phyloP scores from a whole-genome alignment of 2,797 vertebrate genomes.

The Passerculus sandwichensis region DNA sequence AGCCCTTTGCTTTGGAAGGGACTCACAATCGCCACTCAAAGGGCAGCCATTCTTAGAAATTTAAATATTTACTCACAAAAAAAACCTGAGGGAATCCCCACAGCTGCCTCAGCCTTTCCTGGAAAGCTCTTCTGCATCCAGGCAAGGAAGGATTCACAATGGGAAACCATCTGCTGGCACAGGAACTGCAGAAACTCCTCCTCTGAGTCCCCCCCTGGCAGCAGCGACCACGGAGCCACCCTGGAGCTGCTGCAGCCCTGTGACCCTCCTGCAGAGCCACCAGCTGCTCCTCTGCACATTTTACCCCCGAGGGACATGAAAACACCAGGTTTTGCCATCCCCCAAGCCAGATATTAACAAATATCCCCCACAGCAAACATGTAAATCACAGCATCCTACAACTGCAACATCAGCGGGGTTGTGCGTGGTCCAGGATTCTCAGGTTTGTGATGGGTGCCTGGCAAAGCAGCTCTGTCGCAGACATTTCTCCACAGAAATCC shows the following conservation, averaged over 20 bases:
- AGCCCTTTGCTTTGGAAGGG: background rate
- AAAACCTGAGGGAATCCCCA: background rate
- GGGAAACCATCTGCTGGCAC: background rate
- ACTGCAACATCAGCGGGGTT: background rate
- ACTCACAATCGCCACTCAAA: background rate
- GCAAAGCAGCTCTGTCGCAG: background rate
- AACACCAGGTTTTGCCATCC: rapidly evolving
- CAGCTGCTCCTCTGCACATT: background rate
- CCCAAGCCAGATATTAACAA: background rate
- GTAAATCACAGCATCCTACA: background rate
- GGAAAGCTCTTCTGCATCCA: background rate
- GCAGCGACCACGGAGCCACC: rapidly evolving
- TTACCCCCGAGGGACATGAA: rapidly evolving
- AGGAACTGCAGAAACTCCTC: background rate
- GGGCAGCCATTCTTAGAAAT: background rate
- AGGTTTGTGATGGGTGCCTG: background rate
- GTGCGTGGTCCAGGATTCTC: rapidly evolving
- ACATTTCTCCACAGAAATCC: too few species aligned
- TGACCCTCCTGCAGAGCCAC: background rate
- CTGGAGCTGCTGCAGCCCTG: background rate
- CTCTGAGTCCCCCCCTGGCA: background rate
- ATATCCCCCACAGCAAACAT: background rate
- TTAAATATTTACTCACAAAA: background rate
- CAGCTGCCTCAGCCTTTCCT: background rate
- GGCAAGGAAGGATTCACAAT: background rate